Conservation (phyloP, 2,797 vertebrate genomes). For the Podarcis lilfordi region DNA sequence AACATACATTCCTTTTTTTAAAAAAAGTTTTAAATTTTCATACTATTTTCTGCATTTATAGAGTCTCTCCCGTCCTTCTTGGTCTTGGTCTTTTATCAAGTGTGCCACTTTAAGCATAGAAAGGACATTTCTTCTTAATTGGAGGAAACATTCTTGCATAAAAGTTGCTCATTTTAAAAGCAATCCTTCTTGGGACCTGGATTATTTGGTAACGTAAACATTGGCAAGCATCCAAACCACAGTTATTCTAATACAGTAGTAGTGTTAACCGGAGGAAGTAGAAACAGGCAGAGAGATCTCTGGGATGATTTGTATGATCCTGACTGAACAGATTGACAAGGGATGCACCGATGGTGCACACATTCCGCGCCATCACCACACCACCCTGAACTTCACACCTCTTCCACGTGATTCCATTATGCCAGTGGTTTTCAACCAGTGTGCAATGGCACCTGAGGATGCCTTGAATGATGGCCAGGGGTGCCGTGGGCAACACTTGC, state of each 20-base stretch:
- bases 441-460: too few relatives aligned
- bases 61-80: background rate
- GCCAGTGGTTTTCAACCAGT: too few relatives aligned
- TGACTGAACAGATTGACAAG: background rate
- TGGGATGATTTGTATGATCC: background rate
- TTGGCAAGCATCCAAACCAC: background rate
- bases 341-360: too few relatives aligned
- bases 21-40: background rate
- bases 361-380: background rate
- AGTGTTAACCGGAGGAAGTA: background rate
- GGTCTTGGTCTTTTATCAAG: background rate
- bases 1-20: background rate
- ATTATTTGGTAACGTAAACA: background rate
- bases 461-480: too few relatives aligned
- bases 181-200: background rate
- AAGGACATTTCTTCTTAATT: slow-evolving; percentile 5
- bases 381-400: background rate
- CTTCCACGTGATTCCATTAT: background rate
- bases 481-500: too few relatives aligned
- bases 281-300: background rate
- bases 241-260: background rate
- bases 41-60: background rate
- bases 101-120: background rate
- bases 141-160: background rate
- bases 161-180: background rate